These are phyloP conservation scores for Paratilapia polleni DNA, from an alignment of 2,113 vertebrate species.

Conservation along the genomic window DNA sequence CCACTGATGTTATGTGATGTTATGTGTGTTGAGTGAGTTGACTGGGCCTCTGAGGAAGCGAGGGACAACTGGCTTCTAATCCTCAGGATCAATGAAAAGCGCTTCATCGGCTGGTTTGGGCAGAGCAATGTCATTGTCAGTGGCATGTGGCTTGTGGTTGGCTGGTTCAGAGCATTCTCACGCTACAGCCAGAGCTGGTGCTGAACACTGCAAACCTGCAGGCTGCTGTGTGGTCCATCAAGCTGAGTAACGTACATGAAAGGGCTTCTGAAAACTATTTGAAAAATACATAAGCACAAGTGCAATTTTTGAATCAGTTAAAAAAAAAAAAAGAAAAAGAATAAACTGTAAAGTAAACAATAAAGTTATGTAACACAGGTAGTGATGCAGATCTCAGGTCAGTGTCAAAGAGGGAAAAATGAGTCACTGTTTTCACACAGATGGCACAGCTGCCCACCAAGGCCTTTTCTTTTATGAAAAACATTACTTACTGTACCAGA, in stretches of 20 bases:
- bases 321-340: not conserved
- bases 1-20: not conserved
- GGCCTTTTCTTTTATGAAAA: not conserved
- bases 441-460: conserved; percentile 10
- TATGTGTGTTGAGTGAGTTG: not conserved
- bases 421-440: conserved; percentile 19
- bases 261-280: not conserved
- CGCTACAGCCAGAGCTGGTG: conserved; percentile 7
- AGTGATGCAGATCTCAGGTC: conserved; percentile 1
- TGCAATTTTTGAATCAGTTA: not conserved
- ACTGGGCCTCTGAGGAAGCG: conserved; percentile 51
- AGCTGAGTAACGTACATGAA: not conserved
- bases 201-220: conserved; percentile 21
- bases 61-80: conserved; percentile 60
- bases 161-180: conserved; percentile 4
- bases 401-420: conserved; percentile 5
- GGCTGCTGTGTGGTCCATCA: not conserved
- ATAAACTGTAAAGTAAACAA: not conserved
- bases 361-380: not conserved
- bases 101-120: conserved; percentile 60
- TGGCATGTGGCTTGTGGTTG: conserved; percentile 1
- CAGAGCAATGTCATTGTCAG: conserved; percentile 51
- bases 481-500: not conserved
- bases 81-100: conserved; percentile 70
- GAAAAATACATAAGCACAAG: not conserved